Evolutionary conservation across 1,140 invertebrate genomes (phyloP).

Genomic region (Aphis craccivora): DNA sequence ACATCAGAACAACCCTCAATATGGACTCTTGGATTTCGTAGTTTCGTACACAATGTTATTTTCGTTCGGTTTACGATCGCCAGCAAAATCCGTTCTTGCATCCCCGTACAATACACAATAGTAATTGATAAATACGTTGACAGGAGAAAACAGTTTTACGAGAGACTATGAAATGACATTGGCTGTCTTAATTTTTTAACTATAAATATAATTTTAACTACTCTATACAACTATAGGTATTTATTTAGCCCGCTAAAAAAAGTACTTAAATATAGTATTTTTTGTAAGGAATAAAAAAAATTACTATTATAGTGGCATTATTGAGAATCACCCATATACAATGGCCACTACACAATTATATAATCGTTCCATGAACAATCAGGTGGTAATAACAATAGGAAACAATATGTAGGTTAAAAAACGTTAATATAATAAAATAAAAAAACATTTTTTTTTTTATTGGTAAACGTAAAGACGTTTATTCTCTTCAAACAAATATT

Average conservation of each 20-base stretch:
- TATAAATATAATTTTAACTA: too few species aligned
- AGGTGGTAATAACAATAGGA: background rate
- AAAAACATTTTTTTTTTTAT: background rate
- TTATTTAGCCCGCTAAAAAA: background rate
- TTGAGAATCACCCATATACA: background rate
- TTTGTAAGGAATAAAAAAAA: background rate
- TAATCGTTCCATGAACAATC: background rate
- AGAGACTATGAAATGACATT: background rate
- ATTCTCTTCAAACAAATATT: slow-evolving; percentile 51
- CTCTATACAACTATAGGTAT: background rate
- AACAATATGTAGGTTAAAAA: background rate
- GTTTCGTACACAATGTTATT: background rate
- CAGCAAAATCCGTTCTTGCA: background rate
- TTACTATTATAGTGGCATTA: background rate
- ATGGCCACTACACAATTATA: background rate
- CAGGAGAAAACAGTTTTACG: background rate
- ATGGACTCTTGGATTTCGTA: background rate
- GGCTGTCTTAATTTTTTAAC: background rate
- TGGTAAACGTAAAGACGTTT: slow-evolving; percentile 38
- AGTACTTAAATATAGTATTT: too few species aligned
- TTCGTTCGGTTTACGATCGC: background rate
- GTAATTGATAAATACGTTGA: background rate
- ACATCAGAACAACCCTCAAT: background rate
- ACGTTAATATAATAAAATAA: background rate
- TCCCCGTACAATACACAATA: background rate